phyloP scores from a whole-genome alignment of 64 coral and sea anemone species.

The Montipora efflorescens region DNA sequence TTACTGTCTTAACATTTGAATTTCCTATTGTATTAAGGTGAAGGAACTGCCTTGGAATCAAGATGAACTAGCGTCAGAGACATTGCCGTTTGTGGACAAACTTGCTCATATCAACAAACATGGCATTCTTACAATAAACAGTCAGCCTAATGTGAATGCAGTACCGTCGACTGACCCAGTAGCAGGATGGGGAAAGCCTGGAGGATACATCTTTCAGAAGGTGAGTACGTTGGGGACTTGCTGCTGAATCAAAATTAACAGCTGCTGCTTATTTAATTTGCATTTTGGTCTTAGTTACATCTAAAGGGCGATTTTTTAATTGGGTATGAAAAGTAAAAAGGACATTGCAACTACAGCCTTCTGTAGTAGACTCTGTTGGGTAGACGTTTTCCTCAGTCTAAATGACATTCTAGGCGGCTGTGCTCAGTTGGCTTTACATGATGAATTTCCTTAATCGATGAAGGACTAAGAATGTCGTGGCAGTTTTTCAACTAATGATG shows the following conservation, averaged over 20 bases:
- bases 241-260: too few relatives aligned
- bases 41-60: slow-evolving; percentile 94
- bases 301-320: not conserved
- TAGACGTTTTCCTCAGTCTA: not conserved
- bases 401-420: too few relatives aligned
- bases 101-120: slow-evolving; percentile 77
- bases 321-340: not conserved
- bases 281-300: not conserved
- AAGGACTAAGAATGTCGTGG: too few relatives aligned
- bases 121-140: slow-evolving; percentile 96
- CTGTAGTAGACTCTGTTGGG: not conserved
- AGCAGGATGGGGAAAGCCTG: slow-evolving; percentile 87
- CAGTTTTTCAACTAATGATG: too few relatives aligned
- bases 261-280: too few relatives aligned
- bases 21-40: slow-evolving; percentile 52
- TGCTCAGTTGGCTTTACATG: too few relatives aligned
- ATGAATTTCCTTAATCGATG: too few relatives aligned
- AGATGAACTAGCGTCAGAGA: slow-evolving; percentile 89
- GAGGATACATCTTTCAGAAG: slow-evolving; percentile 97
- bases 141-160: slow-evolving; percentile 88
- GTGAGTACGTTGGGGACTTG: not conserved
- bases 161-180: slow-evolving; percentile 83
- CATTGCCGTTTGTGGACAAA: slow-evolving; percentile 75
- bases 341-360: not conserved
- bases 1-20: too few relatives aligned